Base-by-base conservation (phyloP, 2,113 vertebrate genomes). In the Corythornis vintsioides region DNA sequence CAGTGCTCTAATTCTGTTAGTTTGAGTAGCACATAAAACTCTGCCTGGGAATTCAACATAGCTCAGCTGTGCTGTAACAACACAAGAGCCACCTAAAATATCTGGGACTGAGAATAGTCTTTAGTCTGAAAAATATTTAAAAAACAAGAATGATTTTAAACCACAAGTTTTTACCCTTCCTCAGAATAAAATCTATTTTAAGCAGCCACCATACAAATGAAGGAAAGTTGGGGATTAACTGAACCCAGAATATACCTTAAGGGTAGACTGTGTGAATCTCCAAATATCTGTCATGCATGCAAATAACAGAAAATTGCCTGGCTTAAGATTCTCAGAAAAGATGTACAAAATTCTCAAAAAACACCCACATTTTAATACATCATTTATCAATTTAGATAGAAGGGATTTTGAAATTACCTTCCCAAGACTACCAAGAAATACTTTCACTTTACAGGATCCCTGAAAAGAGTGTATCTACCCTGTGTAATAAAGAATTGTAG, bases 341-440 rank as follows among this genome's bases (percentile, higher is more conserved):
- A 43, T 22, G 20, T 57, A 35, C 20, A 70, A 16, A 31, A 77
- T 25, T 65, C 50, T 50, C 20, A 0, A 56, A 63, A 75, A 75
- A 45, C 4, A 0, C 0, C 6, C 4, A 35, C 15, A 35, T 22
- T 15, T 83, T 15, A 15, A 26, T 80, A 81, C 5, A 11, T 64
- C 12, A 61, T 52, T 81, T 88, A 13, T 73, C 15, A 20, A 29
- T 43, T 79, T 60, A 67, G n/a, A 52, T 6, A 48, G 65, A 35
- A 55, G 15, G 57, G 50, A 60, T 42, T 83, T 72, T 52, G 10
- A 21, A 80, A 86, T 25, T n/a, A 73, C 25, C 11, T 77, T n/a
- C 45, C 79, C 13, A 69, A 79, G 9, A 61, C 6, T 42, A 42
- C 14, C 38, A 86, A 61, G 38, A 84, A 80, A 63, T 42, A 31